Percentiles rank a stretch among this genome's conserved stretches.
Conservation (phyloP, 2,113 vertebrate genomes). For the Elaphurus davidianus region DNA sequence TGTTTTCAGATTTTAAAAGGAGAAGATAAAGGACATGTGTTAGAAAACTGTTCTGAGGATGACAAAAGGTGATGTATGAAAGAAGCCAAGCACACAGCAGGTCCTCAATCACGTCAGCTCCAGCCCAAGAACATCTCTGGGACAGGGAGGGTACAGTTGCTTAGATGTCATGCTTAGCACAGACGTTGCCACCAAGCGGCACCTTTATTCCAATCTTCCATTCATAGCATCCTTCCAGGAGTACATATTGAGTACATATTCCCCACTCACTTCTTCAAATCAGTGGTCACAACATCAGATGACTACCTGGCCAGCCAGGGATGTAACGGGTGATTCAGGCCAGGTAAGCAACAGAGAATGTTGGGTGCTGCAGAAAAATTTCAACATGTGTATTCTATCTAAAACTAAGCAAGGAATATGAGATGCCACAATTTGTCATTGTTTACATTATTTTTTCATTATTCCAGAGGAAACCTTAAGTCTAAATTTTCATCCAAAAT, state of each 20-base stretch:
- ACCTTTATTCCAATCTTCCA: background rate
- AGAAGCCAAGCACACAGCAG: background rate
- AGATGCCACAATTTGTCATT: background rate
- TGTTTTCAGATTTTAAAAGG: background rate
- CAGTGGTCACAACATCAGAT: background rate
- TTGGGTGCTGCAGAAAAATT: background rate
- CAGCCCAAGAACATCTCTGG: background rate
- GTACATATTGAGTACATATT: fast-evolving
- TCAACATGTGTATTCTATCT: background rate
- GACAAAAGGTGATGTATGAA: background rate
- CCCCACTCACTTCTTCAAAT: background rate
- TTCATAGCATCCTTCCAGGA: background rate
- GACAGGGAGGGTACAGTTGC: background rate
- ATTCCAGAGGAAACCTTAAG: background rate
- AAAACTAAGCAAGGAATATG: background rate
- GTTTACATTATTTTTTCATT: background rate
- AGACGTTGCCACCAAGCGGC: background rate
- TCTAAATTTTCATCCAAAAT: background rate
- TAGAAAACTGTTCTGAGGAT: background rate
- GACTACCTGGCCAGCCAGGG: background rate
- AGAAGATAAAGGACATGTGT: background rate
- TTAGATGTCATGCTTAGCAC: background rate
- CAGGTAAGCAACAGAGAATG: background rate
- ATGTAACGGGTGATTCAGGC: background rate
- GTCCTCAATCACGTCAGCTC: background rate